Evolutionary conservation across 2,797 vertebrate genomes (phyloP).

Genomic region (Cirrhinus mrigala): DNA sequence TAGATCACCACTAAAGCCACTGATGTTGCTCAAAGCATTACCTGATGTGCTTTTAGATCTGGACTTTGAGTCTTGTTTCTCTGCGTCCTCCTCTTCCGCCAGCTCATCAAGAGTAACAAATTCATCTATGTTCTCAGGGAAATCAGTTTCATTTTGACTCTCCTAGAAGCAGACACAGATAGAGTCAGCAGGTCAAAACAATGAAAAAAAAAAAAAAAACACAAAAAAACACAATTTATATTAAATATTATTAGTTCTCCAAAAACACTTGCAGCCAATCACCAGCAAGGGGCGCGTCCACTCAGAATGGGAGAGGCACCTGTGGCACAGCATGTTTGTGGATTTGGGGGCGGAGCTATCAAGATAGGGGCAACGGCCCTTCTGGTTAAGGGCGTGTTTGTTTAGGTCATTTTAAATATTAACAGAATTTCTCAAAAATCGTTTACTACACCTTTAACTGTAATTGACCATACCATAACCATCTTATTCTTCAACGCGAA

Average conservation of each 20-base stretch:
- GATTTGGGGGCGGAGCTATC: no score
- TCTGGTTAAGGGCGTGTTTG: no score
- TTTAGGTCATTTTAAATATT: no score
- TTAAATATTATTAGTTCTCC: not conserved
- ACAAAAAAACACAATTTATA: not conserved
- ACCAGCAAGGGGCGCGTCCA: not conserved
- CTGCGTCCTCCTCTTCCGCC: constrained; percentile 86
- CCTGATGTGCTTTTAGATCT: constrained; percentile 63
- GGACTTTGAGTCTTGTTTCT: constrained; percentile 65
- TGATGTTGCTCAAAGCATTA: constrained; percentile 6
- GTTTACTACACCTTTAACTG: no score
- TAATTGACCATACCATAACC: no score
- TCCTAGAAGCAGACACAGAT: constrained; percentile 56
- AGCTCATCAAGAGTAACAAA: constrained; percentile 95
- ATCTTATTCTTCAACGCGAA: no score
- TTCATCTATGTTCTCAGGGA: constrained; percentile 91
- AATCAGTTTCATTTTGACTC: constrained; percentile 75
- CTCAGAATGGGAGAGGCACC: not conserved
- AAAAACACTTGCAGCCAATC: not conserved
- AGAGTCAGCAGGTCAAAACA: not conserved
- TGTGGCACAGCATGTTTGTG: not conserved
- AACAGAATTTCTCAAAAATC: no score
- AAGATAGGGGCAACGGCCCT: no score
- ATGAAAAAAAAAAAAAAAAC: no score
- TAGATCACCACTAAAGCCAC: not conserved